phyloP scores from a whole-genome alignment of 2,797 vertebrate genomes.

The Lutjanus argentimaculatus region DNA sequence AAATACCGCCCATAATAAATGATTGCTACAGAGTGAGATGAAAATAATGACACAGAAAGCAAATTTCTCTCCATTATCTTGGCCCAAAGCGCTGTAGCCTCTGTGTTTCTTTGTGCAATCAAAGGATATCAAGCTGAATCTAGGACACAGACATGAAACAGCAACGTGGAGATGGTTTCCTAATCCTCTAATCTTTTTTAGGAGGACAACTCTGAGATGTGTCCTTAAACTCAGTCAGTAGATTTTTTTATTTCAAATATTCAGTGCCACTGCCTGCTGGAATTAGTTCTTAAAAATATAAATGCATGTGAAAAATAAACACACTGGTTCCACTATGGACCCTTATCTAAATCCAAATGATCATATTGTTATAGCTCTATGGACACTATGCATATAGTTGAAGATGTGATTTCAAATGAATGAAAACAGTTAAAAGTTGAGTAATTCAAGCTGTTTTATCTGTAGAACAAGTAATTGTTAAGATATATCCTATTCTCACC shows the following conservation, averaged over 20 bases:
- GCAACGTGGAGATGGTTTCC: constrained; percentile 75
- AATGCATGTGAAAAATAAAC: constrained; percentile 41
- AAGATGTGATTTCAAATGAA: constrained; percentile 5
- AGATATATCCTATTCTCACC: background rate
- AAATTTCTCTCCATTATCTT: constrained; percentile 62
- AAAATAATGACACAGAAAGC: constrained; percentile 71
- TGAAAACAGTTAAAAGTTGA: background rate
- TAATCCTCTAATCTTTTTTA: constrained; percentile 76
- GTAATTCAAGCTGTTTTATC: constrained; percentile 15
- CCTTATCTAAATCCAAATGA: background rate
- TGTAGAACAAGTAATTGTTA: constrained; percentile 9
- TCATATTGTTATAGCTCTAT: constrained; percentile 11
- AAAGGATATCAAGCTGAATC: constrained; percentile 75
- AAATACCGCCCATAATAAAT: constrained; percentile 50
- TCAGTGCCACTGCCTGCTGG: constrained; percentile 25
- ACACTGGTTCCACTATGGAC: constrained; percentile 10
- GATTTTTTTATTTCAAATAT: constrained; percentile 51
- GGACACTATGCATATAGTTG: background rate
- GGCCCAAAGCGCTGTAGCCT: constrained; percentile 52
- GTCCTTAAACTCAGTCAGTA: constrained; percentile 63
- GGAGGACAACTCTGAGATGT: constrained; percentile 66
- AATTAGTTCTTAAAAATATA: constrained; percentile 52
- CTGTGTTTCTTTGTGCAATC: constrained; percentile 64
- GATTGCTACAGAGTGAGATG: constrained; percentile 53
- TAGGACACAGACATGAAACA: constrained; percentile 77